Evolutionary conservation across 1,140 invertebrate species (phyloP), one percentile per base, ranked within the genome.

Genomic region (Drosophila oshimai): DNA sequence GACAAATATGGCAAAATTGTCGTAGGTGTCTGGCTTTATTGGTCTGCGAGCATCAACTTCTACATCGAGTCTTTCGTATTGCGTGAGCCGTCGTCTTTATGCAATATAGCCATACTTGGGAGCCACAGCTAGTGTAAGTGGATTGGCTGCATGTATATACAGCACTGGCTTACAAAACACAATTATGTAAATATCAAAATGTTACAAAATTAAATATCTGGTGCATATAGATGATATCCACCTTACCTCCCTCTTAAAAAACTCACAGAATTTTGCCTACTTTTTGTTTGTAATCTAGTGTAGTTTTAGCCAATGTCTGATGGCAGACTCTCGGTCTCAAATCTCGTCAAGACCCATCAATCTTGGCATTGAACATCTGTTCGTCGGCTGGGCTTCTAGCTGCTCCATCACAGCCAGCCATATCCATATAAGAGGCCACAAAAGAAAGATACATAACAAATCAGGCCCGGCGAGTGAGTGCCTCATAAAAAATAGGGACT

Each of bases 1-100:
- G 75, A 79, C 80, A 79, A 84, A 84, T 84, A 84, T 86, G 75
- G 79, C 75, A 46, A 86, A 71, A 75, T 57, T 72, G 55, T 79
- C 75, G 79, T 84, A 86, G 79, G 79, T 62, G 80, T 75, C 62
- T 74, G 50, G 39, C 33, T 53, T 60, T 50, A 72, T 73, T 42
- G 44, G 47, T 73, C 70, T 73, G 49, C 69, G 37, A 50, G 58
- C 41, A 37, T 47, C 60, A 29, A 61, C 58, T 45, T 45, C 28
- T 47, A 64, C 39, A 64, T 64, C 28, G 54, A 47, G 20, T 55
- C 33, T 70, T 37, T 26, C 17, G 22, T 41, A 17, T 69, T 75
- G 53, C 61, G 45, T 74, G 26, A 18, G 46, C 13, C 12, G 42
- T 44, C 37, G 13, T 13, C 26, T 67, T 79, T 79, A 74, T 73